Conservation (phyloP, 2,888 invertebrate species). For the Autographa gamma region DNA sequence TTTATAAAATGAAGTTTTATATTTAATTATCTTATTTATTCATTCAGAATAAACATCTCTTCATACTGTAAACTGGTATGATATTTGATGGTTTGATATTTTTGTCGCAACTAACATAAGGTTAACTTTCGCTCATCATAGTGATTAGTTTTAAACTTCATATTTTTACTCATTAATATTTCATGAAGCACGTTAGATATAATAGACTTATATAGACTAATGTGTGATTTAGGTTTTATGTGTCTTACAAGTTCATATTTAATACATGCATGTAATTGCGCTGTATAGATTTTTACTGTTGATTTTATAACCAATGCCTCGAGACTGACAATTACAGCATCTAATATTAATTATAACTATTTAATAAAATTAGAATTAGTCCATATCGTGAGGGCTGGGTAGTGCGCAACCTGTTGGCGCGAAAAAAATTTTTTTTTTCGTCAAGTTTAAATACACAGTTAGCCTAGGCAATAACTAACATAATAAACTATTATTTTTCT, state of each 20-base stretch:
- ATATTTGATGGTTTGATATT: constrained; percentile 26
- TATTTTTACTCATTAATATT: neutral
- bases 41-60: constrained; percentile 63
- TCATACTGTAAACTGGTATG: constrained; percentile 63
- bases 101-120: constrained; percentile 12
- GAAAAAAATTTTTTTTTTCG: no score
- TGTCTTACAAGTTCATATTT: neutral
- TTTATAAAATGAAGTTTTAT: no score
- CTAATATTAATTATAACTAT: no score
- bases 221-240: neutral
- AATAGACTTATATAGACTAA: neutral
- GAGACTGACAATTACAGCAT: no score
- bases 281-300: no score
- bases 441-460: no score
- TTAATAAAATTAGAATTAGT: no score
- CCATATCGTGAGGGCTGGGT: no score
- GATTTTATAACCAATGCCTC: no score
- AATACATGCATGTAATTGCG: neutral
- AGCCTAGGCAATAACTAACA: no score
- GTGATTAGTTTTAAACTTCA: neutral
- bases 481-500: no score
- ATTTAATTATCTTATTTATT: constrained; percentile 49
- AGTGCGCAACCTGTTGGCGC: no score
- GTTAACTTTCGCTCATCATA: neutral
- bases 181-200: neutral